A percentile compares a stretch with the other conserved stretches of the same genome.
phyloP scores from a whole-genome alignment of 2,797 vertebrate species.

The Ispidina lecontei region DNA sequence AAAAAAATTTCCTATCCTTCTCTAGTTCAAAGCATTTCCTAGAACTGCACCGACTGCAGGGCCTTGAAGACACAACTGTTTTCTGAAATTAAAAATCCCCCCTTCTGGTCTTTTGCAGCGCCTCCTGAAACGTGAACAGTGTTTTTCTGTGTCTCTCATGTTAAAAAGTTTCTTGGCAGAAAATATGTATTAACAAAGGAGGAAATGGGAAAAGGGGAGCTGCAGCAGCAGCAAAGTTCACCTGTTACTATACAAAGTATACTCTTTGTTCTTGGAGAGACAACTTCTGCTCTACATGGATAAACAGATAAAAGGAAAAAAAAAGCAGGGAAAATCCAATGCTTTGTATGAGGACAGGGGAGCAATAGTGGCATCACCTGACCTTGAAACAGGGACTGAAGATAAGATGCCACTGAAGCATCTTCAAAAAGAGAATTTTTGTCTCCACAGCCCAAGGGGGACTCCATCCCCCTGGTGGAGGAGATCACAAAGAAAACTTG shows the following conservation, averaged over 20 bases:
- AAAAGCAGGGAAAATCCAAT: background rate
- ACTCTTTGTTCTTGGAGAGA: background rate
- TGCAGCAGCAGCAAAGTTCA: background rate
- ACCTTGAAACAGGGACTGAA: background rate
- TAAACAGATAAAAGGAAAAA: background rate
- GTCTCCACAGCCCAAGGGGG: background rate
- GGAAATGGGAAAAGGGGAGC: background rate
- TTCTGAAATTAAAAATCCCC: slow-evolving; percentile 13
- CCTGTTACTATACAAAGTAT: background rate
- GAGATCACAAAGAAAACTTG: background rate
- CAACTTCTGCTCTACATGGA: background rate
- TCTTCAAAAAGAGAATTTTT: background rate
- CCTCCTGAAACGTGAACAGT: background rate
- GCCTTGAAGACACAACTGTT: slow-evolving; percentile 23
- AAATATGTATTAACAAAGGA: background rate
- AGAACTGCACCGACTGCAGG: background rate
- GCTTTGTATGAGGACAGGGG: background rate
- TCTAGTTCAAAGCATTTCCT: slow-evolving; percentile 50
- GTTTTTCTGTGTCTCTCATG: background rate
- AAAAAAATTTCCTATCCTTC: background rate
- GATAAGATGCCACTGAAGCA: background rate
- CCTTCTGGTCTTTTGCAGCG: background rate
- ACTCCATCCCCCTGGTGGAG: background rate
- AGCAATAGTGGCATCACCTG: background rate
- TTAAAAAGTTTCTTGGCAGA: background rate